Evolutionary conservation across 2,113 vertebrate species (phyloP).

Genomic region (Pterocles gutturalis): DNA sequence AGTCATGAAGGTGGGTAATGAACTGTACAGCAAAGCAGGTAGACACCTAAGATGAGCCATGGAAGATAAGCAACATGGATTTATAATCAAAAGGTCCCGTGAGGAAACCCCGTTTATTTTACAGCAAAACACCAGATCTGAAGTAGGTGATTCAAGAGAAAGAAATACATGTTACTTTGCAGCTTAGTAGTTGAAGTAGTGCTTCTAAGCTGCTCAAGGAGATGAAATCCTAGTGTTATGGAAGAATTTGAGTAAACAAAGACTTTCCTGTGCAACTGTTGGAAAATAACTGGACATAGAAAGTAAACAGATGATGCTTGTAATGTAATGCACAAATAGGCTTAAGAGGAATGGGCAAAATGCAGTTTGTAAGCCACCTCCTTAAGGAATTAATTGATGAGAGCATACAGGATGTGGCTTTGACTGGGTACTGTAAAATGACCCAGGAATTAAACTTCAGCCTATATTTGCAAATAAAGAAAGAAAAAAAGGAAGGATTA

Average conservation of each 20-base stretch:
- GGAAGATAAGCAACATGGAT: rapidly evolving
- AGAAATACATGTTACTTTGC: neutral
- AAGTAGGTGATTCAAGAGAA: neutral
- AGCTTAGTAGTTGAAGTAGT: conserved; percentile 27
- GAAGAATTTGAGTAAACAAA: conserved; percentile 60
- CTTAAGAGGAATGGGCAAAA: conserved; percentile 32
- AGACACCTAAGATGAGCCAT: neutral
- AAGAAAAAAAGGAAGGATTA: neutral
- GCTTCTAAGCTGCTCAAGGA: conserved; percentile 50
- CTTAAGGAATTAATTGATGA: neutral
- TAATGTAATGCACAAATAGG: conserved; percentile 20
- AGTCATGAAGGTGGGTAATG: neutral
- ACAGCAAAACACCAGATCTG: neutral
- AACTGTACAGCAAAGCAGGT: neutral
- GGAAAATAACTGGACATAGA: conserved; percentile 41
- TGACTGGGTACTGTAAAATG: neutral
- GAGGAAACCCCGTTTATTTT: neutral
- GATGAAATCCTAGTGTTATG: neutral
- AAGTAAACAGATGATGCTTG: conserved; percentile 31
- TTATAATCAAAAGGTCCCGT: neutral
- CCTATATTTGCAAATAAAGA: neutral
- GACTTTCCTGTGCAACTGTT: conserved; percentile 36
- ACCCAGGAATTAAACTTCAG: neutral
- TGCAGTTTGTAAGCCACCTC: neutral
- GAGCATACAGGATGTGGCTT: neutral